A percentile compares a stretch with the other conserved stretches of the same genome.
phyloP scores from a whole-genome alignment of 1,140 invertebrate genomes.

The Ceratina calcarata region DNA sequence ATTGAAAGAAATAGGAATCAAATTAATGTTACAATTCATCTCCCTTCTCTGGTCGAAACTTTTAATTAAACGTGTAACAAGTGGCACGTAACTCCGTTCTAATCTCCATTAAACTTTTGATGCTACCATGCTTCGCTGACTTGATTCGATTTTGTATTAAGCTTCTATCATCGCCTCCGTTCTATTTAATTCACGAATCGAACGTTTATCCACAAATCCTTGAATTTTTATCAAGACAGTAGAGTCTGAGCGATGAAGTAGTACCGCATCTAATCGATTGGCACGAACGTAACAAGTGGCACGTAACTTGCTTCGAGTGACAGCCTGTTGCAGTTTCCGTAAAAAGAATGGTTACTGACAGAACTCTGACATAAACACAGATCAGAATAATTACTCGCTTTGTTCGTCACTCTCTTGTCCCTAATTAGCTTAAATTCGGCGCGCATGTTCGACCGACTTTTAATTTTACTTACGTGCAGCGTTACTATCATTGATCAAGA shows the following conservation, averaged over 20 bases:
- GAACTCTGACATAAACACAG: background rate
- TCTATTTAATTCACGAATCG: no score
- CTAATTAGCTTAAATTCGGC: background rate
- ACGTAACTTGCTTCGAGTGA: background rate
- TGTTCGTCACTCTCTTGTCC: slow-evolving; percentile 3
- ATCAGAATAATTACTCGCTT: background rate
- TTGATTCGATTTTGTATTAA: background rate
- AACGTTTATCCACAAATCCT: background rate
- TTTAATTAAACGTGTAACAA: background rate
- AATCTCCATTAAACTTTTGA: background rate
- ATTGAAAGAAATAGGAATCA: background rate
- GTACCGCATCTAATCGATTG: background rate
- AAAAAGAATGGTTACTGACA: background rate
- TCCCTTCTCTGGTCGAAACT: background rate
- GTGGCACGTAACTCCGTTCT: background rate
- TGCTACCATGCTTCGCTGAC: background rate
- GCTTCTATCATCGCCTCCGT: no score
- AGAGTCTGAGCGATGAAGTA: background rate
- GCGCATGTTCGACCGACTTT: background rate
- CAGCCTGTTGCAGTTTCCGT: slow-evolving; percentile 1
- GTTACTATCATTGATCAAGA: slow-evolving; percentile 6
- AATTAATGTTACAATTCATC: background rate
- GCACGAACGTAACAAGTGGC: background rate
- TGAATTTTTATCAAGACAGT: background rate
- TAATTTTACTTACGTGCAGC: background rate